A percentile compares a stretch with the other conserved stretches of the same genome.
phyloP scores from a whole-genome alignment of 2,888 invertebrate species.

The Arctia plantaginis region DNA sequence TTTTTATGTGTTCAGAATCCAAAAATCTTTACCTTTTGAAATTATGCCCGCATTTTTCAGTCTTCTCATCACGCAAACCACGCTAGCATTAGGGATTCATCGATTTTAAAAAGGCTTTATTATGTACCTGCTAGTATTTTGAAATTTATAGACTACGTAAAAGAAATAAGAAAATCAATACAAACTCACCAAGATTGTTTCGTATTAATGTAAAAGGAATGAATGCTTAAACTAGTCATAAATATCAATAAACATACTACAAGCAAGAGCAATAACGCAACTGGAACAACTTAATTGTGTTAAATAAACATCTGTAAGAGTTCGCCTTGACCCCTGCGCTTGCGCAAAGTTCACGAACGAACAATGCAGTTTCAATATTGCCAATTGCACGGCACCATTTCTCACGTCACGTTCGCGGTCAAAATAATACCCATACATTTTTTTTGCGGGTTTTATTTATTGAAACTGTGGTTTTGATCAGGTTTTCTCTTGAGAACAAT shows the following conservation, averaged over 20 bases:
- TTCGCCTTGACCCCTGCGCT: slow-evolving; percentile 50
- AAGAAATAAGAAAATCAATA: not conserved
- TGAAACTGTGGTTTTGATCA: not conserved
- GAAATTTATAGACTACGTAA: too few relatives aligned
- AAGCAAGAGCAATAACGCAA: slow-evolving; percentile 18
- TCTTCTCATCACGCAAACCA: too few relatives aligned
- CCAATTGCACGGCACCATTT: slow-evolving; percentile 27
- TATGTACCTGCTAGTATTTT: too few relatives aligned
- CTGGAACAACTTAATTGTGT: slow-evolving; percentile 40
- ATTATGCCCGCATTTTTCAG: too few relatives aligned
- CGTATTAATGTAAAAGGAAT: not conserved
- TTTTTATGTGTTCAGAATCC: too few relatives aligned
- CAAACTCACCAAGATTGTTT: not conserved
- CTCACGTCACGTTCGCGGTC: slow-evolving; percentile 28
- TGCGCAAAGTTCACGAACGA: slow-evolving; percentile 58
- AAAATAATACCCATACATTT: slow-evolving; percentile 15
- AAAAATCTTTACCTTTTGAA: too few relatives aligned
- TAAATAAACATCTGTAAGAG: slow-evolving; percentile 39
- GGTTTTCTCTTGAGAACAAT: slow-evolving; percentile 1
- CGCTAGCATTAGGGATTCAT: too few relatives aligned
- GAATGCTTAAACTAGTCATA: not conserved
- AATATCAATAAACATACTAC: slow-evolving; percentile 2
- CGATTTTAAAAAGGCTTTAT: too few relatives aligned
- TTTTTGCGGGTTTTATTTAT: slow-evolving; percentile 15
- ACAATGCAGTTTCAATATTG: slow-evolving; percentile 48